Evolutionary conservation across 35 echinoderm and acorn worm genomes (phyloP), one percentile per base, ranked within the genome.

Genomic region (Patiria miniata): DNA sequence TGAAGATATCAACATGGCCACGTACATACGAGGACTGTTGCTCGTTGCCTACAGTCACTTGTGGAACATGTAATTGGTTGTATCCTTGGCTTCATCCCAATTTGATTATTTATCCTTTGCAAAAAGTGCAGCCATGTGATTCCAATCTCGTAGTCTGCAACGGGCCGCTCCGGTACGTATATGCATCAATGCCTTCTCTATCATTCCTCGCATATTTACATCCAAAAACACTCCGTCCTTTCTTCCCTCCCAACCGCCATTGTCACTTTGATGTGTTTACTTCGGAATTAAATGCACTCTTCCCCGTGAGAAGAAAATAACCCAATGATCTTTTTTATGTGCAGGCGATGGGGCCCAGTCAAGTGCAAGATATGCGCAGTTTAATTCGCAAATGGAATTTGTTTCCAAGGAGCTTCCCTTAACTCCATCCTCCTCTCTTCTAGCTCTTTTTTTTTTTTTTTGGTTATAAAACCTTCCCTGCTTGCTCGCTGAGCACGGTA

Each of bases 371-470:
- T 73, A 73, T 73, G 65, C 65, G 65, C 65, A 73, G 65, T 73
- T 73, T 73, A 73, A 73, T 73, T 73, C 65, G 65, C 65, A 73
- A 73, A 73, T 73, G 65, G 65, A 73, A 73, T 73, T 73, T 73
- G 65, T 73, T 73, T 73, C 65, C 65, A 73, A 73, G 65, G 65
- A 32, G 65, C 65, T 73, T 73, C 29, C 34, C 65, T 73, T 34
- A 73, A 32, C 65, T 36, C 30, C 29, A 2, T n/a, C n/a, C n/a
- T n/a, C 1, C 23, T 34, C 65, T 14, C 61, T 34, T 30, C 61
- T 47, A 6, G 4, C 12, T 47, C 42, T 47, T 47, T 12, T 47
- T 12, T 47, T 47, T 47, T 47, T 47, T 47, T 47, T 47, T 47
- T 47, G 12, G n/a, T n/a, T n/a, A n/a, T n/a, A 6, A 47, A 47